Evolutionary conservation across 1,140 invertebrate species (phyloP).

Genomic region (Lepidurus packardi): DNA sequence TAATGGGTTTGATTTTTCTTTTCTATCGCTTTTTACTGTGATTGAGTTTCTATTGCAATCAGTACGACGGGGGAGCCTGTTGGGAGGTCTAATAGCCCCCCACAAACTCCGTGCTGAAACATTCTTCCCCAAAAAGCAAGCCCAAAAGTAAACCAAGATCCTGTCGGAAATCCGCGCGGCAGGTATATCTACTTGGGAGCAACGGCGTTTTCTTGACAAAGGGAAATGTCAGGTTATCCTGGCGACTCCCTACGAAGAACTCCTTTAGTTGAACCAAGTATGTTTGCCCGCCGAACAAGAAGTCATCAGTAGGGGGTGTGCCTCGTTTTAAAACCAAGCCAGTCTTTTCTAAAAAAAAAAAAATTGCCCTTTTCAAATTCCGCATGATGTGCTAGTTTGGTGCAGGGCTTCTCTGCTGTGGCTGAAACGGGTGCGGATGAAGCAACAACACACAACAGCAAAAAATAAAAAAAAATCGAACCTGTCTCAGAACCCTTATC

Average conservation of each 20-base stretch:
- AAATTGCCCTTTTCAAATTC: not conserved
- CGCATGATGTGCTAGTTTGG: not conserved
- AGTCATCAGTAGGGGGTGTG: conserved; percentile 20
- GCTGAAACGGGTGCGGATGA: not conserved
- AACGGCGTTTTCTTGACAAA: not conserved
- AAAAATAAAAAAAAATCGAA: not conserved
- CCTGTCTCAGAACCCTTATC: not conserved
- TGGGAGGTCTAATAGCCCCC: not conserved
- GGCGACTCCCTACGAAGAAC: conserved; percentile 6
- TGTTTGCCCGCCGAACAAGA: conserved; percentile 20
- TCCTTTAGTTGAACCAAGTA: not conserved
- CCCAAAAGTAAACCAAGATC: not conserved
- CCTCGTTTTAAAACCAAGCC: conserved; percentile 10
- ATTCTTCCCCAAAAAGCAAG: not conserved
- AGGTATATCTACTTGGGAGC: not conserved
- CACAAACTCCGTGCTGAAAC: not conserved
- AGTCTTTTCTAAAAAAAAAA: no score
- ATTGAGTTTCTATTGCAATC: conserved; percentile 22
- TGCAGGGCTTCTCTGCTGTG: not conserved
- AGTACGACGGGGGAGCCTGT: conserved; percentile 12
- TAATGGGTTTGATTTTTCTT: no score
- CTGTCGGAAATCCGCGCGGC: no score
- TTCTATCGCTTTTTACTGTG: not conserved
- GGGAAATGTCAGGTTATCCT: conserved; percentile 7
- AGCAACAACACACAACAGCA: not conserved